These are phyloP conservation scores for Lithophane leautieri DNA, from an alignment of 2,888 invertebrate species.

Conservation along the genomic window DNA sequence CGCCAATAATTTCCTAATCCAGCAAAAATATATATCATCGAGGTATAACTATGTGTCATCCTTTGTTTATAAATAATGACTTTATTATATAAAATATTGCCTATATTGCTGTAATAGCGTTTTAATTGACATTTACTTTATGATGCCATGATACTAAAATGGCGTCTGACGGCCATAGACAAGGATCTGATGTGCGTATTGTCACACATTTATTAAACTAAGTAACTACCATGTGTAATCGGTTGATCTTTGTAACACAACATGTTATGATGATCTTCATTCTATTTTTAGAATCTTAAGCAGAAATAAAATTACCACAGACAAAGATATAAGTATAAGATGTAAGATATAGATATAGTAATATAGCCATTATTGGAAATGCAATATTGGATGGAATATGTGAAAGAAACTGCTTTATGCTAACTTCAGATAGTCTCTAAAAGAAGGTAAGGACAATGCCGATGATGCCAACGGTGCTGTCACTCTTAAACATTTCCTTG, in stretches of 20 bases:
- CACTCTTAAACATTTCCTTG: background rate
- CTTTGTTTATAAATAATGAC: slow-evolving; percentile 5
- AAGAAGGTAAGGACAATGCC: background rate
- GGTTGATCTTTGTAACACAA: slow-evolving; percentile 9
- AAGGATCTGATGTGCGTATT: slow-evolving; percentile 40
- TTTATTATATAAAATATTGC: slow-evolving; percentile 7
- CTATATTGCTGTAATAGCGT: slow-evolving; percentile 13
- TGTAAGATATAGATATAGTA: too few species aligned
- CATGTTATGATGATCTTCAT: slow-evolving; percentile 24
- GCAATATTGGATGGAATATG: background rate
- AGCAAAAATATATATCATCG: background rate
- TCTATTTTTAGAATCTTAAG: slow-evolving; percentile 21
- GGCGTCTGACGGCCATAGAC: slow-evolving; percentile 50
- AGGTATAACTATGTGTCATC: background rate
- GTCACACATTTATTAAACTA: slow-evolving; percentile 36
- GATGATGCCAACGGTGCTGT: background rate
- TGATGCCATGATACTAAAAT: slow-evolving; percentile 42
- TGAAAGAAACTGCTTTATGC: background rate
- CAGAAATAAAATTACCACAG: background rate
- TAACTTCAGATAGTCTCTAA: background rate
- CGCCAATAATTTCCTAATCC: background rate
- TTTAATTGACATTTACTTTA: slow-evolving; percentile 54
- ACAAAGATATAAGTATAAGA: too few species aligned
- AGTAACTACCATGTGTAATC: slow-evolving; percentile 15
- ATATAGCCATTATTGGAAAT: background rate